phyloP scores from a whole-genome alignment of 1,140 invertebrate species.

The Drosophila athabasca region DNA sequence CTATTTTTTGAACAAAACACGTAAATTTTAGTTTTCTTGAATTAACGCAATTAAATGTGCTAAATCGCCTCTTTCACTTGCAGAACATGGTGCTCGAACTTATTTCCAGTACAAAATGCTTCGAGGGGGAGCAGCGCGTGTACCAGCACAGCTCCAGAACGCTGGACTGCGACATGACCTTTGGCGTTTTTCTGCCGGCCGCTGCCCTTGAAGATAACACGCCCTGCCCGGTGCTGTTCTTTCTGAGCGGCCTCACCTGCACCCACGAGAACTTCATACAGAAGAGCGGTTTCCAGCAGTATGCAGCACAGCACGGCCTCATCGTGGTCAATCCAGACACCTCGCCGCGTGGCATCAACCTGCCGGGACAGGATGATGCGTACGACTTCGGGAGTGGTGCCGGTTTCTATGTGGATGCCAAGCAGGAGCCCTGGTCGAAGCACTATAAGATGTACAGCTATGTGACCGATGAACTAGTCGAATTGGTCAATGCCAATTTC shows the following conservation, averaged over 20 bases:
- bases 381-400: constrained; percentile 98
- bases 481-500: constrained; percentile 91
- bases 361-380: constrained; percentile 94
- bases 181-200: constrained; percentile 95
- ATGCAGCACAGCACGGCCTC: constrained; percentile 89
- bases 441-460: constrained; percentile 99
- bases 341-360: constrained; percentile 94
- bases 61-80: background rate
- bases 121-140: constrained; percentile 84
- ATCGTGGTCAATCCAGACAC: constrained; percentile 96
- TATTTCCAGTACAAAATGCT: constrained; percentile 64
- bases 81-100: constrained; percentile 67
- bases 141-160: constrained; percentile 92
- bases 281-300: constrained; percentile 96
- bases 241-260: constrained; percentile 97
- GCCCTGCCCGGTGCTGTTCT: constrained; percentile 94
- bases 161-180: constrained; percentile 95
- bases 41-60: background rate
- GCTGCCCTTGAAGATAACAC: constrained; percentile 87
- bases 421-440: constrained; percentile 94
- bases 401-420: constrained; percentile 98
- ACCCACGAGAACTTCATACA: constrained; percentile 98
- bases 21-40: background rate
- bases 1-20: no score
- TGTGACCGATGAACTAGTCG: constrained; percentile 94